Evolutionary conservation across 1,140 invertebrate genomes (phyloP).

Genomic region (Adelges cooleyi): DNA sequence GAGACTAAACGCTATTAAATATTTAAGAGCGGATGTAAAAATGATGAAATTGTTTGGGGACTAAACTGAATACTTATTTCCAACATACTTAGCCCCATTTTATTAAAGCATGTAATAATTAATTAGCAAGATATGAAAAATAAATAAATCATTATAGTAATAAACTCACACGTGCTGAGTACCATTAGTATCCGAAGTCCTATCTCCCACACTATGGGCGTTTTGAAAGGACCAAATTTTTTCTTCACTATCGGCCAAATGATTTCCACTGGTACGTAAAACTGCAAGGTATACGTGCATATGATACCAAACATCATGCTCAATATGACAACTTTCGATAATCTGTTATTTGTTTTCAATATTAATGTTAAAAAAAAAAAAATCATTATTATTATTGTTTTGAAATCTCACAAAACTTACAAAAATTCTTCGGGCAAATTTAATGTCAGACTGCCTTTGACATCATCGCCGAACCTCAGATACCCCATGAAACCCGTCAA

Average conservation of each 20-base stretch:
- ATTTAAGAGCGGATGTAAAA: no score
- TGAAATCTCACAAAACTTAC: constrained; percentile 47
- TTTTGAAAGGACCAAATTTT: neutral
- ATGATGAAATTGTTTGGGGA: no score
- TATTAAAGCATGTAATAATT: no score
- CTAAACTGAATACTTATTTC: no score
- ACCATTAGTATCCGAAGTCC: neutral
- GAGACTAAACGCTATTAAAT: no score
- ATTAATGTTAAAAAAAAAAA: neutral
- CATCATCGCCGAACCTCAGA: constrained; percentile 56
- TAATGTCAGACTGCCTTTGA: constrained; percentile 58
- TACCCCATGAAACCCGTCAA: constrained; percentile 80
- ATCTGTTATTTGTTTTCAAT: no score
- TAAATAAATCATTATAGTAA: neutral
- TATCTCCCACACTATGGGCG: neutral
- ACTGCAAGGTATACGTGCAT: constrained; percentile 85
- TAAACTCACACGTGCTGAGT: constrained; percentile 3
- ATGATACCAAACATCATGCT: constrained; percentile 88
- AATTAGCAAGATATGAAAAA: no score
- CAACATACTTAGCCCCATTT: no score
- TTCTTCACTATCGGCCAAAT: constrained; percentile 40
- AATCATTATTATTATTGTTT: no score
- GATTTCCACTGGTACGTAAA: constrained; percentile 91
- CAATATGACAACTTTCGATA: constrained; percentile 72
- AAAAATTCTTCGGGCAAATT: constrained; percentile 54